Percentiles rank a stretch among this genome's conserved stretches.
Conservation (phyloP, 2,113 vertebrate genomes). For the Neopipo cinnamomea region DNA sequence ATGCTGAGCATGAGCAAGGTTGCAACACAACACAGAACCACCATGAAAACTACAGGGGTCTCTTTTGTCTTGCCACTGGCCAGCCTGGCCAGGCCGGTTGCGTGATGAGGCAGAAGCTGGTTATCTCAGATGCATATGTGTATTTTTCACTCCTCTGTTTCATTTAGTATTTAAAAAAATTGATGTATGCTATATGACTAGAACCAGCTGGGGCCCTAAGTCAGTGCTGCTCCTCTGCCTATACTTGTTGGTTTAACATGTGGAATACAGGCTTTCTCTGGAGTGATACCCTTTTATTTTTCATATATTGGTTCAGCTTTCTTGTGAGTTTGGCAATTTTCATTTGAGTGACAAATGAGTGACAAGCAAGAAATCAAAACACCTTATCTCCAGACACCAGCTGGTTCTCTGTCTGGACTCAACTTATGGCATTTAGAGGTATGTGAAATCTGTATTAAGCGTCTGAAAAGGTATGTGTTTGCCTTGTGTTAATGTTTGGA, state of each 20-base stretch:
- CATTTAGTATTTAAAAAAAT: not conserved
- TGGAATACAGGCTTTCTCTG: not conserved
- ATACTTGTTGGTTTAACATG: not conserved
- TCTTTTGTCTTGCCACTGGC: not conserved
- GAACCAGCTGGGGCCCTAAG: not conserved
- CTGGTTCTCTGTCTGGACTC: slow-evolving; percentile 25
- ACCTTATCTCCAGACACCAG: slow-evolving; percentile 40
- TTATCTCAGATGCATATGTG: not conserved
- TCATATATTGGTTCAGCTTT: not conserved
- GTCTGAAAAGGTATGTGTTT: slow-evolving; percentile 1
- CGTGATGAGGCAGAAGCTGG: not conserved
- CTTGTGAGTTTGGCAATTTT: not conserved
- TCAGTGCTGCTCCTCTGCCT: not conserved
- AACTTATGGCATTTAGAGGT: not conserved
- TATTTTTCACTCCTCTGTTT: not conserved
- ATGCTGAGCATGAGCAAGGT: not conserved
- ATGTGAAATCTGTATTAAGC: slow-evolving; percentile 14
- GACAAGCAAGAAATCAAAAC: slow-evolving; percentile 17
- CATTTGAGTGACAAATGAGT: slow-evolving; percentile 3
- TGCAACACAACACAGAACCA: not conserved
- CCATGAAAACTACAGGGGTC: not conserved
- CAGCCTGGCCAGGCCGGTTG: not conserved
- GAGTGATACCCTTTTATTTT: slow-evolving; percentile 23
- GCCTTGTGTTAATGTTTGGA: not conserved
- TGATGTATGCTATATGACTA: not conserved